Conservation (phyloP, 92 coral and sea anemone genomes). For the Virgularia gustaviana region DNA sequence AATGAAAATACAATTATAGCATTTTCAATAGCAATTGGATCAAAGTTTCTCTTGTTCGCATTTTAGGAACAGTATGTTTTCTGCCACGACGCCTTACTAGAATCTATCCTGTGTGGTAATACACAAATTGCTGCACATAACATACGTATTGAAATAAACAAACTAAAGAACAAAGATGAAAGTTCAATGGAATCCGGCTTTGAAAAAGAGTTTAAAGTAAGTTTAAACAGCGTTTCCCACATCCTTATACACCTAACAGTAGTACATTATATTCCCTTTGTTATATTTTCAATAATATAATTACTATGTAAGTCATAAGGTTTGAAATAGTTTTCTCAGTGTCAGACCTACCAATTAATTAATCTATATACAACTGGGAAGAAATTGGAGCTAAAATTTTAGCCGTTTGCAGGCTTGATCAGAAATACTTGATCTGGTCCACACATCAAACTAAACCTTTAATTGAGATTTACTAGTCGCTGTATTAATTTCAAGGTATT, state of each 20-base stretch:
- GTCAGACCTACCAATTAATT: no score
- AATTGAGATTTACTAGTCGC: no score
- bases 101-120: conserved; percentile 91
- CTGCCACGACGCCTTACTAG: conserved; percentile 90
- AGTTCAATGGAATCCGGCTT: conserved; percentile 65
- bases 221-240: background rate
- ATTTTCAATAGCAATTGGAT: background rate
- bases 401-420: no score
- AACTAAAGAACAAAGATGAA: conserved; percentile 61
- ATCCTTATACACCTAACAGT: background rate
- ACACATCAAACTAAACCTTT: no score
- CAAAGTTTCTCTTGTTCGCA: background rate
- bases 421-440: no score
- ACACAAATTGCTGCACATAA: conserved; percentile 96
- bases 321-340: no score
- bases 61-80: conserved; percentile 91
- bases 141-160: conserved; percentile 71
- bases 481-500: no score
- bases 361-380: no score
- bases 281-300: no score
- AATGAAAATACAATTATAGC: background rate
- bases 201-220: conserved; percentile 88
- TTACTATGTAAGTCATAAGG: no score
- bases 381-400: no score
- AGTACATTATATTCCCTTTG: background rate